phyloP scores from a whole-genome alignment of 2,797 vertebrate species.

The Parauchenoglanis ngamensis region DNA sequence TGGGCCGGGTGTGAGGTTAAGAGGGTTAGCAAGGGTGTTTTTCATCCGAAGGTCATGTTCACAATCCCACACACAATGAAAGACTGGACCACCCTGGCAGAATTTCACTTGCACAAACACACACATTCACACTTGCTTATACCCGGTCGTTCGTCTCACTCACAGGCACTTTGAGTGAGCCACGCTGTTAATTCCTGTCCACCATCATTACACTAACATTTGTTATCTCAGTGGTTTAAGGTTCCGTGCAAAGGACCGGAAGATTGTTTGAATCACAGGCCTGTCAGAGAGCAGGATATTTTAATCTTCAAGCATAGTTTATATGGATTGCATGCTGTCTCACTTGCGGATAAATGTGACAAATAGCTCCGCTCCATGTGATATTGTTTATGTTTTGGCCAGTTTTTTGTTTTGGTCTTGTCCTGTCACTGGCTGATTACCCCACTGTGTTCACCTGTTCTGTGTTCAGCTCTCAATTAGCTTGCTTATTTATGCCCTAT shows the following conservation, averaged over 20 bases:
- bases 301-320: background rate
- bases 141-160: background rate
- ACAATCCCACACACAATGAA: constrained; percentile 59
- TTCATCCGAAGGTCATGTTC: constrained; percentile 53
- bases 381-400: background rate
- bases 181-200: background rate
- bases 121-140: constrained; percentile 1
- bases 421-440: background rate
- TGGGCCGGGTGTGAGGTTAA: constrained; percentile 49
- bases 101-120: constrained; percentile 15
- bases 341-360: background rate
- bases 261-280: background rate
- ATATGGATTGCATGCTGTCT: background rate
- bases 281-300: background rate
- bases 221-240: background rate
- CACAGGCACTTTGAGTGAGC: background rate
- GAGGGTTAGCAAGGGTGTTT: constrained; percentile 47
- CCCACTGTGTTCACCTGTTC: background rate
- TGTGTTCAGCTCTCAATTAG: background rate
- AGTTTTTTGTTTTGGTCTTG: background rate
- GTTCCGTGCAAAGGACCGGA: background rate
- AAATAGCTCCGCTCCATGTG: background rate
- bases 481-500: background rate
- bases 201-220: background rate
- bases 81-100: constrained; percentile 68